Evolutionary conservation across 1,140 invertebrate genomes (phyloP).

Genomic region (Caenorhabditis tropicalis): DNA sequence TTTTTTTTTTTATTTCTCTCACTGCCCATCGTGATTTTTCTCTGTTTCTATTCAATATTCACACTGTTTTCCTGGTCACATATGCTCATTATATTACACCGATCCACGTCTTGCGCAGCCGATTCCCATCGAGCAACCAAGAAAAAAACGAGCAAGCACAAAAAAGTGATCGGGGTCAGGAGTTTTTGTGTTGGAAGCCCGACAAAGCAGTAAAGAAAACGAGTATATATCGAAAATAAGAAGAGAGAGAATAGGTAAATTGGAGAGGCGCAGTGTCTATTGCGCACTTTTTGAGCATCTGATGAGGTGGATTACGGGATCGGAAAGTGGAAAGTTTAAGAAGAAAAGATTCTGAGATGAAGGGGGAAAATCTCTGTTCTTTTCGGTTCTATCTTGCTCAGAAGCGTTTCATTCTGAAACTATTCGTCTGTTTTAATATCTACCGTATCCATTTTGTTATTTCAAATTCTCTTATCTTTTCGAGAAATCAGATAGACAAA

Average conservation of each 20-base stretch:
- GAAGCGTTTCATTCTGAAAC: no score
- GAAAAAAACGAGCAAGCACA: conserved; percentile 20
- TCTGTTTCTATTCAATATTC: neutral
- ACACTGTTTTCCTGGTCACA: neutral
- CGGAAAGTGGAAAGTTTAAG: neutral
- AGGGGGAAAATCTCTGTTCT: no score
- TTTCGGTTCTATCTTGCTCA: no score
- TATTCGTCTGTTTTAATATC: no score
- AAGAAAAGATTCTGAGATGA: neutral
- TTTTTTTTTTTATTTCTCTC: neutral
- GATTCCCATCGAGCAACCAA: conserved; percentile 11
- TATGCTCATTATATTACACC: conserved; percentile 43
- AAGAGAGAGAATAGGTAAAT: neutral
- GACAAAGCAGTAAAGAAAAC: conserved; percentile 38
- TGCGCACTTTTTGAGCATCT: conserved; percentile 27
- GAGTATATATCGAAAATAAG: conserved; percentile 38
- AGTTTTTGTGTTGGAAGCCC: neutral
- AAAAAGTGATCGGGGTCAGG: conserved; percentile 33
- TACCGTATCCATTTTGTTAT: neutral
- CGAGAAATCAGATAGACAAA: conserved; percentile 21
- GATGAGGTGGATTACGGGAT: conserved; percentile 12
- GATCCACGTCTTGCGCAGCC: conserved; percentile 25
- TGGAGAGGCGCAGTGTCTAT: neutral
- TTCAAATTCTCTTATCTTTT: conserved; percentile 13
- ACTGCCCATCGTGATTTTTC: neutral